phyloP scores from a whole-genome alignment of 2,797 vertebrate species.

The Arrhamphus sclerolepis region DNA sequence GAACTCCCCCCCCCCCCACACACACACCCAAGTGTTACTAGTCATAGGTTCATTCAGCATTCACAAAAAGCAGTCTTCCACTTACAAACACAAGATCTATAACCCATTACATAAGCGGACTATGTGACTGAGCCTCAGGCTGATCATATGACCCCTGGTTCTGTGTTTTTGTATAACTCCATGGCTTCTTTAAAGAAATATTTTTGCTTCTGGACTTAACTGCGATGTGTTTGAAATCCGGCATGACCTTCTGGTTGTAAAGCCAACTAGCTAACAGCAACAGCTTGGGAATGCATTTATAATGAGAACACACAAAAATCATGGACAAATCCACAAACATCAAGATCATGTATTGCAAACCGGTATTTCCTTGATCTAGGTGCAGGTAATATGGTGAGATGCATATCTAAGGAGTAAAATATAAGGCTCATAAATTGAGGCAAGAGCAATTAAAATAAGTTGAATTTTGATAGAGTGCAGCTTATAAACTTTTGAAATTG shows the following conservation, averaged over 20 bases:
- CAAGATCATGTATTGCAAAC: too few relatives aligned
- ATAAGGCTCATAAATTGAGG: too few relatives aligned
- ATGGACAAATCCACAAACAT: too few relatives aligned
- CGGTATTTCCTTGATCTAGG: too few relatives aligned
- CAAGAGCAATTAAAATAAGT: too few relatives aligned
- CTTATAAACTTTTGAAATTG: too few relatives aligned
- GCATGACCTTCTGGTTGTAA: not conserved
- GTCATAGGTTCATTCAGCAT: slow-evolving; percentile 12
- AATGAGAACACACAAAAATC: too few relatives aligned
- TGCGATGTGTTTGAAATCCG: not conserved
- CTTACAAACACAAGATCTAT: slow-evolving; percentile 18
- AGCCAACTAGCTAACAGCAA: not conserved
- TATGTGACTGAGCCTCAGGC: slow-evolving; percentile 38
- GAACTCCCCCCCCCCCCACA: not conserved
- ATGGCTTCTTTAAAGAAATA: slow-evolving; percentile 8
- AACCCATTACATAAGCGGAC: slow-evolving; percentile 22
- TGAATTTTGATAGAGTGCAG: too few relatives aligned
- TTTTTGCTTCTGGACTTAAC: not conserved
- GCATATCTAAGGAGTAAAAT: too few relatives aligned
- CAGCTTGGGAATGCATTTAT: not conserved
- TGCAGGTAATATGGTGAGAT: too few relatives aligned
- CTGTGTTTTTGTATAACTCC: slow-evolving; percentile 15
- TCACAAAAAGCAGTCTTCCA: too few relatives aligned
- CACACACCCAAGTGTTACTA: too few relatives aligned
- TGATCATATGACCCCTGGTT: slow-evolving; percentile 9